phyloP scores from a whole-genome alignment of 1,140 invertebrate species.

The Lepidurus arcticus region DNA sequence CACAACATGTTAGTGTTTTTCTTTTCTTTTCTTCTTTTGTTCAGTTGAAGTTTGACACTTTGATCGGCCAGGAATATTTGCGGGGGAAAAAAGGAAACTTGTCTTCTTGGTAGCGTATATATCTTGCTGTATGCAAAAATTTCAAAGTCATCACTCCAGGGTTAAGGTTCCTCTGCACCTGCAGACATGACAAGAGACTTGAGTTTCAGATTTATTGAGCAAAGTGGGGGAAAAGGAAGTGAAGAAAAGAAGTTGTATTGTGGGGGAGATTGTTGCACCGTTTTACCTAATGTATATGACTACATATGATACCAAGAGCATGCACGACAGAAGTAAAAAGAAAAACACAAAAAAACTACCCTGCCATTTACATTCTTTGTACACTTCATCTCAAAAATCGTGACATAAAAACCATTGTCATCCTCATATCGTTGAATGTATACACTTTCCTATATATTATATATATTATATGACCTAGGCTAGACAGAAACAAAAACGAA shows the following conservation, averaged over 20 bases:
- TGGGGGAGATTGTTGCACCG: neutral
- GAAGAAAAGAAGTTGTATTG: neutral
- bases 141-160: constrained; percentile 18
- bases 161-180: constrained; percentile 14
- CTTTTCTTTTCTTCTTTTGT: neutral
- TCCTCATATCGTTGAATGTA: constrained; percentile 22
- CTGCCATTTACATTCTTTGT: constrained; percentile 22
- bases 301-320: constrained; percentile 6
- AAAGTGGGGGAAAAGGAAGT: neutral
- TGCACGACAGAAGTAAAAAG: constrained; percentile 13
- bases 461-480: constrained; percentile 7
- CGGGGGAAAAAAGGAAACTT: neutral
- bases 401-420: constrained; percentile 22
- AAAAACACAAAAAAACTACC: neutral
- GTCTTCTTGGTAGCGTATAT: neutral
- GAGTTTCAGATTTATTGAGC: constrained; percentile 1
- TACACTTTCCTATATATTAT: constrained; percentile 1
- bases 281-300: neutral
- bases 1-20: neutral
- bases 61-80: neutral
- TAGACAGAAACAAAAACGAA: neutral
- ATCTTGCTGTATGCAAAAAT: constrained; percentile 18
- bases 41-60: neutral
- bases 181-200: constrained; percentile 20
- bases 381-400: constrained; percentile 15